A percentile compares a stretch with the other conserved stretches of the same genome.
phyloP scores from a whole-genome alignment of 2,888 invertebrate species.

The Melipona bicolor region DNA sequence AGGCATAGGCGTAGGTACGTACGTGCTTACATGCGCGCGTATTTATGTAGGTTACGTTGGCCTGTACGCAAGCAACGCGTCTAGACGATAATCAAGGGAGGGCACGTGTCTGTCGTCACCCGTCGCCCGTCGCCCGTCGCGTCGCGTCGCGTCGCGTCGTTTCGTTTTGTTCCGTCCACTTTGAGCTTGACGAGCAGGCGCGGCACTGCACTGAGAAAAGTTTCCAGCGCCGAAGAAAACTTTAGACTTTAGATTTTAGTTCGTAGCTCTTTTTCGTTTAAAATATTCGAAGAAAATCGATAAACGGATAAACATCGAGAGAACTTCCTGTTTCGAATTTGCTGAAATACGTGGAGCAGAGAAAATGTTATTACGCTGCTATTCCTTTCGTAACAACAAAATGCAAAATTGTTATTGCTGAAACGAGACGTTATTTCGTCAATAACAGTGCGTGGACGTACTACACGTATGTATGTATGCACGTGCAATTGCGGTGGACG shows the following conservation, averaged over 20 bases:
- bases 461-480: neutral
- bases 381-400: no score
- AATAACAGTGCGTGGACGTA: no score
- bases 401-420: no score
- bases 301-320: no score
- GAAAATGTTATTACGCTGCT: no score
- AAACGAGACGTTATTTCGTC: neutral
- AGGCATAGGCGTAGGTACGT: no score
- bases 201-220: constrained; percentile 12
- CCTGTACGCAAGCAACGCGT: constrained; percentile 42
- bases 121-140: no score
- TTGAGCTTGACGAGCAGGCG: constrained; percentile 19
- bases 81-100: constrained; percentile 71
- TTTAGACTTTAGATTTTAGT: neutral
- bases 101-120: constrained; percentile 47
- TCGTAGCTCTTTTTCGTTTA: neutral
- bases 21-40: no score
- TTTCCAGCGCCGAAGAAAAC: constrained; percentile 9
- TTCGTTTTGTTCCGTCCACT: constrained; percentile 45
- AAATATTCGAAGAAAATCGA: no score
- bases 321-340: no score
- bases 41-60: neutral
- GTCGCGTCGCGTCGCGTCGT: neutral
- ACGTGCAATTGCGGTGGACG: constrained; percentile 24
- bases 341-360: no score